Percentiles rank a stretch among this genome's conserved stretches.
These are phyloP conservation scores for Drosophila emarginata DNA, from an alignment of 2,888 invertebrate genomes.

Conservation along the genomic window DNA sequence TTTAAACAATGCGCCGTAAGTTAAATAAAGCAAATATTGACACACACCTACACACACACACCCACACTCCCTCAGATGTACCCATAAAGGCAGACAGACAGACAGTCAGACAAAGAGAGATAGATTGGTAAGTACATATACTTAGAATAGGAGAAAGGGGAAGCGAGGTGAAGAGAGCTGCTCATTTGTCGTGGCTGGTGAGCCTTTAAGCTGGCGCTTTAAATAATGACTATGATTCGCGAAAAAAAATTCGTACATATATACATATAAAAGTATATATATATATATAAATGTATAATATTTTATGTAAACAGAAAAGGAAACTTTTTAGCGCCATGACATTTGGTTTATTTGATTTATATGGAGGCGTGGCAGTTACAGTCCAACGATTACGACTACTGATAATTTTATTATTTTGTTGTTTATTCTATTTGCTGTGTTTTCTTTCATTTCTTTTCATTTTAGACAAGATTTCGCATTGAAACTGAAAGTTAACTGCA, in stretches of 20 bases:
- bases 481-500: constrained; percentile 23
- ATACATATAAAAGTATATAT: constrained; percentile 15
- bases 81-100: constrained; percentile 13
- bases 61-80: constrained; percentile 10
- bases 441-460: neutral
- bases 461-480: neutral
- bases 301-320: constrained; percentile 52
- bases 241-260: constrained; percentile 31
- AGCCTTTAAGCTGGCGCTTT: constrained; percentile 71
- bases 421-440: neutral
- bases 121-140: constrained; percentile 1
- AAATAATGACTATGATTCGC: constrained; percentile 72
- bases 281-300: constrained; percentile 49
- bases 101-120: constrained; percentile 17
- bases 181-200: constrained; percentile 63
- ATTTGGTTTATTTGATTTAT: constrained; percentile 21
- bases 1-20: constrained; percentile 48
- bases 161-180: constrained; percentile 11
- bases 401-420: constrained; percentile 14
- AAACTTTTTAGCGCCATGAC: constrained; percentile 34
- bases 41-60: constrained; percentile 9
- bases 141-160: neutral
- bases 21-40: constrained; percentile 71
- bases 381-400: constrained; percentile 19
- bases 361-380: constrained; percentile 37